These are phyloP conservation scores for Hestina assimilis DNA, from an alignment of 1,140 invertebrate species.

Conservation along the genomic window DNA sequence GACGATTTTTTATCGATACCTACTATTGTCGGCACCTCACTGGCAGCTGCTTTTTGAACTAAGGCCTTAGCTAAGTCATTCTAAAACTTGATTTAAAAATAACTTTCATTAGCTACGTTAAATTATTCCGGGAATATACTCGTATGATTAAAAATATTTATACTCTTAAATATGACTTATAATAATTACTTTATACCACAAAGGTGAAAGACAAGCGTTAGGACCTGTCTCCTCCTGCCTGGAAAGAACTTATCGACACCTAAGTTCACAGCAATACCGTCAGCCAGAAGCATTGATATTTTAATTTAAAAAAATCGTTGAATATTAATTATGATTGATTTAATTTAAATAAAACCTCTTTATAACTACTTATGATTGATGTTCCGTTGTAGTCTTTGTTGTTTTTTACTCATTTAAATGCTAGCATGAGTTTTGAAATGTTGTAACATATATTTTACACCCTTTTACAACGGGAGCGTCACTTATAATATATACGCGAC, in stretches of 20 bases:
- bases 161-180: too few relatives aligned
- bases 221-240: too few relatives aligned
- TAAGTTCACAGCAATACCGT: too few relatives aligned
- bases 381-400: not conserved
- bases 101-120: not conserved
- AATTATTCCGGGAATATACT: too few relatives aligned
- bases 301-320: not conserved
- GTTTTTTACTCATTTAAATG: not conserved
- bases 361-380: not conserved
- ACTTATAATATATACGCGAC: constrained; percentile 50
- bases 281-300: not conserved
- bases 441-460: constrained; percentile 23
- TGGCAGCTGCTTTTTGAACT: constrained; percentile 48
- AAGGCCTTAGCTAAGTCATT: not conserved
- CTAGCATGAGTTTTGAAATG: not conserved
- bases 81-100: not conserved
- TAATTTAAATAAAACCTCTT: not conserved
- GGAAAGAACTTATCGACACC: too few relatives aligned
- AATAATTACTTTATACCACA: too few relatives aligned
- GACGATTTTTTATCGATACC: constrained; percentile 70
- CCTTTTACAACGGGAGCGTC: constrained; percentile 30
- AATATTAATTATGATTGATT: not conserved
- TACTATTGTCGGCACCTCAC: constrained; percentile 48
- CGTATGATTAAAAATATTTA: too few relatives aligned
- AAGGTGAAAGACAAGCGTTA: too few relatives aligned